Evolutionary conservation across 2,888 invertebrate species (phyloP), one percentile per base, ranked within the genome.

Genomic region (Hofmannophila pseudospretella): DNA sequence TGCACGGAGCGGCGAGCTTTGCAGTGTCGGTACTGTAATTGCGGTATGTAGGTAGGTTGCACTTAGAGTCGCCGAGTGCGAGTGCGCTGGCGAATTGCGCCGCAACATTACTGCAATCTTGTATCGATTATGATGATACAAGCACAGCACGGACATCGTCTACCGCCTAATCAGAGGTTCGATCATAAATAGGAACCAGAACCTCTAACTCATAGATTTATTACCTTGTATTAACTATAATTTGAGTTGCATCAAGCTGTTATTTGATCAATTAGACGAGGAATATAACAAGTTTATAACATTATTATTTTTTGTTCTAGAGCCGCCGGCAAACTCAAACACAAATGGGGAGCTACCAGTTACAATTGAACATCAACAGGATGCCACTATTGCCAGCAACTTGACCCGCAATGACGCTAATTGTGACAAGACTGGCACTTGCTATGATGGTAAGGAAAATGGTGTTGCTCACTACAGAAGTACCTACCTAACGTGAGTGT

Each of bases 401-500:
- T 75, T 93, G 54, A 93, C 94, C 3, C 89, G 93, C 53, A 91
- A 90, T 58, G 94, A 94, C 66, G 93, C 94, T 34, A 96, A 96
- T 79, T 97, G 97, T 72, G 97, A 97, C 80, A 95, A 96, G 67
- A 96, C 96, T 37, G 97, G 97, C 68, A 96, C 96, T 49, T 97
- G 97, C 69, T 97, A 97, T 67, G 96, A 97, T 79, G 96, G 96
- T 96, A 89, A 88, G 78, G 51, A 45, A 14, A 16, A 16, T 16
- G 3, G 16, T 5, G 5, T 16, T 16, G 16, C 3, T 5, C 16
- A 16, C 5, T 16, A 4, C n/a, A n/a, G n/a, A n/a, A n/a, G n/a
- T n/a, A n/a, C n/a, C n/a, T n/a, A n/a, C n/a, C n/a, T 20, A 20
- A 20, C 20, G 20, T 20, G 7, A 20, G 4, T 5, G 20, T 20